These are phyloP conservation scores for Alethe castanea DNA, from an alignment of 2,113 vertebrate genomes.

Conservation along the genomic window DNA sequence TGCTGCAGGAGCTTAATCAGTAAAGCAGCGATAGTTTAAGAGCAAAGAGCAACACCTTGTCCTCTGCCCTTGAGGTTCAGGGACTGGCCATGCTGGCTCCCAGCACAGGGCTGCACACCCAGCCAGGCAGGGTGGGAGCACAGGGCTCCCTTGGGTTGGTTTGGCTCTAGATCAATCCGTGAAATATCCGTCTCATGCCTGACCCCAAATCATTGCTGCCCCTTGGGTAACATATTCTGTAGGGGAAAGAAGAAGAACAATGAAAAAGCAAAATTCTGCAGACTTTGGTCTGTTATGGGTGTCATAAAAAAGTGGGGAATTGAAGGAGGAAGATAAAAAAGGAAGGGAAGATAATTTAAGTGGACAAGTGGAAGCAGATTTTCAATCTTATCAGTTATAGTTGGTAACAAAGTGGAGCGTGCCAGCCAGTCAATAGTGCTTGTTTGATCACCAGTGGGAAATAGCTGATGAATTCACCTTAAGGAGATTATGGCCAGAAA, in stretches of 20 bases:
- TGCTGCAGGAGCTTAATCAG: neutral
- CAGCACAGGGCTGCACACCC: neutral
- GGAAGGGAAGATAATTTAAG: neutral
- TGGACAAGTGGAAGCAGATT: neutral
- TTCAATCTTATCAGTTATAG: neutral
- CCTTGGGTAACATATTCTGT: neutral
- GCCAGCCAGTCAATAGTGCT: neutral
- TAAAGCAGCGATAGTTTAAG: fast-evolving
- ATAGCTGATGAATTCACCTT: neutral
- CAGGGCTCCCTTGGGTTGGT: neutral
- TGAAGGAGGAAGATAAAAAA: neutral
- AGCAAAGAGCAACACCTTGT: neutral
- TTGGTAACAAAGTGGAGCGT: fast-evolving
- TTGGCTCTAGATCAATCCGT: fast-evolving
- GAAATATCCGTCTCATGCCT: neutral
- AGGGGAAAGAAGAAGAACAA: neutral
- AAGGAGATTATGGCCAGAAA: neutral
- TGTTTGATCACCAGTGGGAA: neutral
- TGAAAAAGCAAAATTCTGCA: neutral
- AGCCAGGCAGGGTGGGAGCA: neutral
- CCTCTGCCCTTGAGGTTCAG: neutral
- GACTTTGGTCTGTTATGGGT: neutral
- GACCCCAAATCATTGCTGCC: neutral
- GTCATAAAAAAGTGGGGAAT: neutral
- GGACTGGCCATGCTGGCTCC: neutral